phyloP scores from a whole-genome alignment of 2,888 invertebrate genomes.

The Limenitis camilla region DNA sequence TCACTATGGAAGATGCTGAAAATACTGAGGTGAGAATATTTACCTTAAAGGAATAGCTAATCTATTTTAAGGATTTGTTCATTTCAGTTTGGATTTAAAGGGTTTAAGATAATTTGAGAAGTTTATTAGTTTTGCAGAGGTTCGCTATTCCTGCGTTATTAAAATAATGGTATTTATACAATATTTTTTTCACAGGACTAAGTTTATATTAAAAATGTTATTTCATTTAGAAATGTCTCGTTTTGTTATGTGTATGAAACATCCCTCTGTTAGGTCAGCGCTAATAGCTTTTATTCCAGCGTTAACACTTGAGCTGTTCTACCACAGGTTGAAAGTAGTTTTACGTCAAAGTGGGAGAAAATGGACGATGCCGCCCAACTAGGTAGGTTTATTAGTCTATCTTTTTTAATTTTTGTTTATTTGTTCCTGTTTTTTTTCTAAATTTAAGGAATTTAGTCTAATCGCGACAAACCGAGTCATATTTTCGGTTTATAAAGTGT shows the following conservation, averaged over 20 bases:
- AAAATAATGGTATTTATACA: not conserved
- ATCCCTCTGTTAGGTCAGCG: constrained; percentile 44
- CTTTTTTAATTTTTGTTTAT: constrained; percentile 13
- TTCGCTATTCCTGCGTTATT: not conserved
- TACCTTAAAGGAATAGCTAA: too few relatives aligned
- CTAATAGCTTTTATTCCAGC: constrained; percentile 67
- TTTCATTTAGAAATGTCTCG: not conserved
- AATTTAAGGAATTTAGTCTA: not conserved
- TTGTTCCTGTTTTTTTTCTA: not conserved
- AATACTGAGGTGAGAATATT: constrained; percentile 62
- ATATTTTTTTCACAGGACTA: not conserved
- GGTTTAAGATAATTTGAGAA: too few relatives aligned
- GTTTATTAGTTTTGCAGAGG: not conserved
- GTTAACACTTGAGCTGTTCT: constrained; percentile 58
- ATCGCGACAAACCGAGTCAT: too few relatives aligned
- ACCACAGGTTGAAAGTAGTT: constrained; percentile 68
- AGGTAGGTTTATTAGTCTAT: constrained; percentile 78
- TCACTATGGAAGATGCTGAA: constrained; percentile 52
- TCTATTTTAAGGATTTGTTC: too few relatives aligned
- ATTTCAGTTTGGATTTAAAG: too few relatives aligned
- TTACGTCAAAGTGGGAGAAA: constrained; percentile 87
- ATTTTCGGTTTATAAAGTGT: too few relatives aligned
- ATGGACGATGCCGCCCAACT: constrained; percentile 88
- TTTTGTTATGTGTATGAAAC: constrained; percentile 17
- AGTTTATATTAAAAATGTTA: not conserved